Evolutionary conservation across 2,113 vertebrate genomes (phyloP), one percentile per base, ranked within the genome.

Genomic region (Eleginops maclovinus): DNA sequence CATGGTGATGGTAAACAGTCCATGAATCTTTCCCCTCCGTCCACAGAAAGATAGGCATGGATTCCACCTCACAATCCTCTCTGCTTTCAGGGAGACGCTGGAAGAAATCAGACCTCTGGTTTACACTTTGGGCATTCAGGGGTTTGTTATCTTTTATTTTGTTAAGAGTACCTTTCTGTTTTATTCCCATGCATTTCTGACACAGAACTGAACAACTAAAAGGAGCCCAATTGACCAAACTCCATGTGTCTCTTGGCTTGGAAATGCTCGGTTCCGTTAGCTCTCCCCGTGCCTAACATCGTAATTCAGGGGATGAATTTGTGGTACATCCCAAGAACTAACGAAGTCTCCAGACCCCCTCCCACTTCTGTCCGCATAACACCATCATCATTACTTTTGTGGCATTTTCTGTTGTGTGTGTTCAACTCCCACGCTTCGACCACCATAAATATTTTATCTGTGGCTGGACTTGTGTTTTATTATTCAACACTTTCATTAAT

Each of bases 401-500:
- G 31, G 31, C 7, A 0, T 14, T 71, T 79, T 73, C 15, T 62
- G 72, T 71, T 71, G 62, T 83, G 56, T 73, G 55, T 78, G 87
- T 83, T 58, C 70, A 89, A 10, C 72, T 81, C 85, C 83, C 73
- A 73, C 56, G 15, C 83, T 85, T 65, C 50, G 19, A 82, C 72
- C 85, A 51, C 54, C 79, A 87, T 89, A 75, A 84, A 92, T 92
- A 92, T 93, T 90, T 90, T 79, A 90, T 94, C 89, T 87, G 92
- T 91, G 87, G 92, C 89, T 82, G 79, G 85, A 83, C 83, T 91
- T 87, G 85, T 87, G 71, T 89, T 93, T 91, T 85, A 92, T 94
- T 89, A 89, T 92, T 92, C 88, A 92, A 81, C 78, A 85, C 78
- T 82, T 82, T 93, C 86, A 81, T 85, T 72, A 92, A 93, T 90